Evolutionary conservation across 2,113 vertebrate genomes (phyloP).

Genomic region (Ceyx margarethae): DNA sequence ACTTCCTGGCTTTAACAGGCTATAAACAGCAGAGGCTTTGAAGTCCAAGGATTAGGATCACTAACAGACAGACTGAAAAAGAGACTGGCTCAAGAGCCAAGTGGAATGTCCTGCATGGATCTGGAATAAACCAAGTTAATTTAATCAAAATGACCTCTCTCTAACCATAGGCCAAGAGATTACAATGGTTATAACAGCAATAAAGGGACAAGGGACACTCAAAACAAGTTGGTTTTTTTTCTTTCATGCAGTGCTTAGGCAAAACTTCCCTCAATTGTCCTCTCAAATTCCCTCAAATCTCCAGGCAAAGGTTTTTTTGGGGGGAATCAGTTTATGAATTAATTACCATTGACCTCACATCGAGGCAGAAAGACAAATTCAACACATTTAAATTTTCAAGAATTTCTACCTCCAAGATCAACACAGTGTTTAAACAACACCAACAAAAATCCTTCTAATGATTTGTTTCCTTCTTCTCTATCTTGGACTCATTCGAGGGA

Average conservation of each 20-base stretch:
- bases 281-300: not conserved
- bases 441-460: not conserved
- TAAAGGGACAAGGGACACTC: conserved; percentile 15
- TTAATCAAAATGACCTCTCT: conserved; percentile 68
- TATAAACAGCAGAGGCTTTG: conserved; percentile 85
- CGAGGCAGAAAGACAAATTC: not conserved
- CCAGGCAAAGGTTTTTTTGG: not conserved
- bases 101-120: conserved; percentile 63
- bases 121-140: conserved; percentile 76
- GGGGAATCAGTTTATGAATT: not conserved
- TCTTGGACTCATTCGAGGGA: not conserved
- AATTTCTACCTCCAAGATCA: not conserved
- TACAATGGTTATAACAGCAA: conserved; percentile 31
- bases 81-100: conserved; percentile 71
- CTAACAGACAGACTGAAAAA: conserved; percentile 70
- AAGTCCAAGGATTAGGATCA: conserved; percentile 77
- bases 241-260: not conserved
- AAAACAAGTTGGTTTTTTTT: not conserved
- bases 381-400: not conserved
- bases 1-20: conserved; percentile 85
- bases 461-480: not conserved
- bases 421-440: not conserved
- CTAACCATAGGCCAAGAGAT: conserved; percentile 47
- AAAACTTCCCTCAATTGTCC: not conserved
- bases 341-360: not conserved